phyloP scores from a whole-genome alignment of 2,113 vertebrate species.

The Tenrec ecaudatus region DNA sequence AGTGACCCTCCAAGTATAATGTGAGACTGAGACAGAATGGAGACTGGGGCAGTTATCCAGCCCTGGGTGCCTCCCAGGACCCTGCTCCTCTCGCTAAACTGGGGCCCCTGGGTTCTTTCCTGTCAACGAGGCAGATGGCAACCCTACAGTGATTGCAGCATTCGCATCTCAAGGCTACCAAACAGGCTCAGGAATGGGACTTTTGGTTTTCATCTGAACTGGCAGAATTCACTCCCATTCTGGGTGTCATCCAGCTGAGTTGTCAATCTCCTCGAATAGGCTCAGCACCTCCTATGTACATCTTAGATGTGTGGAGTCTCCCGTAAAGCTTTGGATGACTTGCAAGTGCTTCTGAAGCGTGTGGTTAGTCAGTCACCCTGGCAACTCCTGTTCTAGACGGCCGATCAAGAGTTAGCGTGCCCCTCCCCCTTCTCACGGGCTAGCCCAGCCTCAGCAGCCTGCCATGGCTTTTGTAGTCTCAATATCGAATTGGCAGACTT shows the following conservation, averaged over 20 bases:
- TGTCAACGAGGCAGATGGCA: not conserved
- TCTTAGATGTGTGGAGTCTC: not conserved
- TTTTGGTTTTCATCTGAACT: not conserved
- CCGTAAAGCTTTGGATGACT: not conserved
- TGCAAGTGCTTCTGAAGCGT: not conserved
- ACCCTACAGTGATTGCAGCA: not conserved
- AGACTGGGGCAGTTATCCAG: not conserved
- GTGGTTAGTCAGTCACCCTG: not conserved
- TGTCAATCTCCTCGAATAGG: not conserved
- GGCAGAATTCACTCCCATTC: not conserved
- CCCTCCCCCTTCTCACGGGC: not conserved
- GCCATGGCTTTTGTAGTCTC: not conserved
- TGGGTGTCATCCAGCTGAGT: not conserved
- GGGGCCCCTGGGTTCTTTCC: not conserved
- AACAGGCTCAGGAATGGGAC: constrained; percentile 7
- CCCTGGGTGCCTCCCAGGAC: not conserved
- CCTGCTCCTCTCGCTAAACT: not conserved
- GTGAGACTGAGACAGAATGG: not conserved
- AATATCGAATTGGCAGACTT: not conserved
- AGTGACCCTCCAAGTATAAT: not conserved
- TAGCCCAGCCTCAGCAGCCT: not conserved
- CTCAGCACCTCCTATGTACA: not conserved
- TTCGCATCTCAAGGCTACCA: not conserved
- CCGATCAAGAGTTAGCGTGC: not conserved
- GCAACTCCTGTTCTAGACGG: not conserved